These are phyloP conservation scores for Elanoides forficatus DNA, from an alignment of 2,113 vertebrate species.

Conservation along the genomic window DNA sequence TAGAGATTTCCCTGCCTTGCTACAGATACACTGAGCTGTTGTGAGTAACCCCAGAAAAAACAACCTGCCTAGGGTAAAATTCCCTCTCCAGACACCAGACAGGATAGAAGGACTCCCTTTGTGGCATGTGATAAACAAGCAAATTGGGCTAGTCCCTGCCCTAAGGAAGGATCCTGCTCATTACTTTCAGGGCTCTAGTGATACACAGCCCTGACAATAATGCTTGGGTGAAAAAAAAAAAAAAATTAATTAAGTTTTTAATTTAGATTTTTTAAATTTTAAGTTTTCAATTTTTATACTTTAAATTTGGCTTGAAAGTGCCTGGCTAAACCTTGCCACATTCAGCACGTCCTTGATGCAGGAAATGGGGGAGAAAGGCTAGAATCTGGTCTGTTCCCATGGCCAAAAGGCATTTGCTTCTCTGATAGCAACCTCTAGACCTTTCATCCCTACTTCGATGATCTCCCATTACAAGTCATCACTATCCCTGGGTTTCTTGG, in stretches of 20 bases:
- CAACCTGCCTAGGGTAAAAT: background rate
- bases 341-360: background rate
- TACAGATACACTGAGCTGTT: background rate
- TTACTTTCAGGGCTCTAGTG: background rate
- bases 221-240: background rate
- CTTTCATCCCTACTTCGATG: background rate
- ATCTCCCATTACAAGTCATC: background rate
- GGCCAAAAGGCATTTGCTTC: background rate
- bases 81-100: background rate
- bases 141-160: background rate
- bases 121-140: background rate
- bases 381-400: background rate
- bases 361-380: background rate
- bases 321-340: background rate
- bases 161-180: rapidly evolving
- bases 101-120: background rate
- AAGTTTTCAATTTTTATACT: background rate
- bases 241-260: background rate
- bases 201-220: background rate
- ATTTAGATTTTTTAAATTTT: background rate
- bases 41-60: background rate
- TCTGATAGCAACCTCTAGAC: background rate
- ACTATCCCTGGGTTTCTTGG: background rate
- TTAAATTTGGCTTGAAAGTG: background rate
- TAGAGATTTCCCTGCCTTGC: background rate